Percentiles rank a stretch among this genome's conserved stretches.
Conservation (phyloP, 2,797 vertebrate species). For the Sorex maritimensis region DNA sequence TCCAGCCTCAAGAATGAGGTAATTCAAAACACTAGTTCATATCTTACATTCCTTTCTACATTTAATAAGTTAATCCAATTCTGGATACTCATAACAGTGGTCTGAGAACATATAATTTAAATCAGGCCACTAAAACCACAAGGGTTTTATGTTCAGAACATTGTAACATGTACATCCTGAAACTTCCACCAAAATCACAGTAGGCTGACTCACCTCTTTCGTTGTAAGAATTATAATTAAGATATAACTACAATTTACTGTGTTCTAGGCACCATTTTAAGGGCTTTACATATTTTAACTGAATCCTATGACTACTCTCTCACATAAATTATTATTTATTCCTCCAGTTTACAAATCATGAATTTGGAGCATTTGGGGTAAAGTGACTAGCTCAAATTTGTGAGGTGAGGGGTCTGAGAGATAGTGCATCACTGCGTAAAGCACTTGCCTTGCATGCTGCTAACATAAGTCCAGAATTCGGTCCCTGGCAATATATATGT, state of each 20-base stretch:
- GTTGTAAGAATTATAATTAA: not conserved
- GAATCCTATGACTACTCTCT: no score
- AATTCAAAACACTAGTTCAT: not conserved
- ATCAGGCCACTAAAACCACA: constrained; percentile 36
- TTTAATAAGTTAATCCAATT: not conserved
- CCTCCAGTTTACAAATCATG: no score
- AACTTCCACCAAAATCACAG: constrained; percentile 1
- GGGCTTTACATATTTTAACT: no score
- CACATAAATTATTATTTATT: no score
- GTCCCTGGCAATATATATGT: no score
- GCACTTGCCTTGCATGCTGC: not conserved
- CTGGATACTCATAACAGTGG: not conserved
- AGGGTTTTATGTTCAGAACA: not conserved
- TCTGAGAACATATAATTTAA: not conserved
- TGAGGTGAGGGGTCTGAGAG: no score
- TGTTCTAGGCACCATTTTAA: no score
- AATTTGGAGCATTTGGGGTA: no score
- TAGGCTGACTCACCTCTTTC: not conserved
- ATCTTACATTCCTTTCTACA: not conserved
- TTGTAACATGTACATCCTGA: not conserved
- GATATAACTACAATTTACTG: not conserved
- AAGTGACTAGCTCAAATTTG: no score
- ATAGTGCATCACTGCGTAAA: no score
- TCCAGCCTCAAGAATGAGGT: not conserved
- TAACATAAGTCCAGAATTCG: no score